phyloP scores from a whole-genome alignment of 2,113 vertebrate genomes.

The Cheirogaleus medius region DNA sequence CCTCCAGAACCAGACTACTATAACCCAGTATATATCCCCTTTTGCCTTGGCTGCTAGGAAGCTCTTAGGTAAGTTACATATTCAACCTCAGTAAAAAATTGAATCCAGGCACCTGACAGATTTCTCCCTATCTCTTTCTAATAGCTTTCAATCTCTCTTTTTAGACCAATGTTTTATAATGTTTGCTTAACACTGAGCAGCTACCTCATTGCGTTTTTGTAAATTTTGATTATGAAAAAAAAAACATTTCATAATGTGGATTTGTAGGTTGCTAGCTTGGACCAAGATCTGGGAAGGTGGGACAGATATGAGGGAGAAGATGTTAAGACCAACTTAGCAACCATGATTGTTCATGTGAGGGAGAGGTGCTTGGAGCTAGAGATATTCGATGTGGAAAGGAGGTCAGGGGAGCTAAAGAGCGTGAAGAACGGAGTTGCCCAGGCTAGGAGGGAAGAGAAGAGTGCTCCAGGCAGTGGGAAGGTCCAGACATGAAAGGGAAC shows the following conservation, averaged over 20 bases:
- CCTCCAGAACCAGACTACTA: background rate
- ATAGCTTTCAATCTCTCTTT: background rate
- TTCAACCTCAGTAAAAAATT: background rate
- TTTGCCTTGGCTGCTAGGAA: conserved; percentile 21
- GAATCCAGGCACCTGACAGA: background rate
- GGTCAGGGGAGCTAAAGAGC: background rate
- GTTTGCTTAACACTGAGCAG: background rate
- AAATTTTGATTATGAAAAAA: background rate
- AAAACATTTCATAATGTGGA: background rate
- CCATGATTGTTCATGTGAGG: background rate
- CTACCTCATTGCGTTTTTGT: background rate
- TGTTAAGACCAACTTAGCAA: background rate
- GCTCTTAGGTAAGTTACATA: background rate
- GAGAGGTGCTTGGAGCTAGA: background rate
- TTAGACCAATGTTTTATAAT: background rate
- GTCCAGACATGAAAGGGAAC: background rate
- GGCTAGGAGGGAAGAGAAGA: background rate
- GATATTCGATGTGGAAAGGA: background rate
- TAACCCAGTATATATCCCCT: background rate
- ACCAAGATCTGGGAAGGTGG: background rate
- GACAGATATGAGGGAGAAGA: background rate
- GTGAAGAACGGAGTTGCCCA: background rate
- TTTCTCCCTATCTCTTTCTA: background rate
- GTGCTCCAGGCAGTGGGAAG: background rate
- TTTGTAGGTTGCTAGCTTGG: background rate